Evolutionary conservation across 1,140 invertebrate genomes (phyloP).

Genomic region (Lucilia cuprina): DNA sequence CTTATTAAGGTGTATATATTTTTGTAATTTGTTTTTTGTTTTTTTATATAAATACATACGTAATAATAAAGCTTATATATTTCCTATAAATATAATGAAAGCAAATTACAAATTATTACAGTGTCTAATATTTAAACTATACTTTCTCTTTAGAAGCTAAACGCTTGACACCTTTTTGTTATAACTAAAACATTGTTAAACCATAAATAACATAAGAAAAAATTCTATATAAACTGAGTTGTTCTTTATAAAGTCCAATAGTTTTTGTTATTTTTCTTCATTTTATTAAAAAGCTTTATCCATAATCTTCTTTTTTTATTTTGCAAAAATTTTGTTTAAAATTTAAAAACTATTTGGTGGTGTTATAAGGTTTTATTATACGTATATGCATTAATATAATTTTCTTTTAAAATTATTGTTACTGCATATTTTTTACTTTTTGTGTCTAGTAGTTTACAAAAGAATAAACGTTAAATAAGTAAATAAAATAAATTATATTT

Average conservation of each 20-base stretch:
- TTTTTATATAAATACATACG: background rate
- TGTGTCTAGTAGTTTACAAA: background rate
- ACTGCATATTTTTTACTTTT: background rate
- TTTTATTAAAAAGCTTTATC: background rate
- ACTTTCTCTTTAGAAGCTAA: too few relatives aligned
- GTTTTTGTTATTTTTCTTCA: background rate
- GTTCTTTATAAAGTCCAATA: background rate
- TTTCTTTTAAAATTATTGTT: too few relatives aligned
- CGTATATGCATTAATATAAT: too few relatives aligned
- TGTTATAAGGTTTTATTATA: background rate
- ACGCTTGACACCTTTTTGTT: background rate
- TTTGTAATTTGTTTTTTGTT: background rate
- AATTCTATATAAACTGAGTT: background rate
- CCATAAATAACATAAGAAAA: background rate
- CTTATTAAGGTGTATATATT: background rate
- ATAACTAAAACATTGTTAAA: background rate
- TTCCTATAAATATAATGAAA: conserved; percentile 2
- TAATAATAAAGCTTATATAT: conserved; percentile 1
- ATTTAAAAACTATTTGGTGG: conserved; percentile 1
- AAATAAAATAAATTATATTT: background rate
- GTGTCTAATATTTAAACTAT: background rate
- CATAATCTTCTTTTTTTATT: background rate
- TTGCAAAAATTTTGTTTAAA: background rate
- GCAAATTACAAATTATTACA: background rate
- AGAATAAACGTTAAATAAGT: background rate